Base-by-base conservation (phyloP, 1,140 invertebrate species). In the Linepithema humile region DNA sequence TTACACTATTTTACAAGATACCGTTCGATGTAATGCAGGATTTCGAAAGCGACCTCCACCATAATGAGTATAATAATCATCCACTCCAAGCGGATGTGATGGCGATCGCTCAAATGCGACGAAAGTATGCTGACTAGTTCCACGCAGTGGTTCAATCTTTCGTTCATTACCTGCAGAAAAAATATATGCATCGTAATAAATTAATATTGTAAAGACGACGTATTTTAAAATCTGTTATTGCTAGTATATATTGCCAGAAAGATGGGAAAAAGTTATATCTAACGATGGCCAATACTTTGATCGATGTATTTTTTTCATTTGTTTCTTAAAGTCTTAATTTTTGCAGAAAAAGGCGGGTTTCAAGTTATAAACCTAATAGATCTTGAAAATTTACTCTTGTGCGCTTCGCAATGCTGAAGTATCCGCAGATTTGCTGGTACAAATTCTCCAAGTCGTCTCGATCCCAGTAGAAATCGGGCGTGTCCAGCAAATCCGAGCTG, bases 381-480 rank as follows among this genome's bases (percentile, higher is more conserved):
- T n/a, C 12, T 53, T 48, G 45, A 32, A 26, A 64, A 90, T 87
- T 91, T 94, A 97, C 97, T 92, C 95, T 97, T 32, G 98, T 99
- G 73, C 98, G 95, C 89, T 97, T 96, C 0, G 96, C 93, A 69
- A 99, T 98, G 89, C 96, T 97, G 85, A 99, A 97, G 95, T 99
- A 97, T 26, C 95, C 95, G 82, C 97, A 97, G 0, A 96, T 97
- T 90, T 97, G 96, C 65, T 96, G 95, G 92, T 98, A 99, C 0
- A 99, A 93, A 0, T 91, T 94, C 95, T 99, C 98, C 5, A 99
- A 95, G 50, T 97, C 95, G 89, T 99, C 98, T 67, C 97, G 96
- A 88, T 99, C 98, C 98, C 99, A 99, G 92, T 99, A 99, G 94
- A 99, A 99, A 94, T 99, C 99, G 0, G 99, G 98, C 0, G 97